Evolutionary conservation across 2,797 vertebrate species (phyloP), one percentile per base, ranked within the genome.

Genomic region (Argyrosomus regius): DNA sequence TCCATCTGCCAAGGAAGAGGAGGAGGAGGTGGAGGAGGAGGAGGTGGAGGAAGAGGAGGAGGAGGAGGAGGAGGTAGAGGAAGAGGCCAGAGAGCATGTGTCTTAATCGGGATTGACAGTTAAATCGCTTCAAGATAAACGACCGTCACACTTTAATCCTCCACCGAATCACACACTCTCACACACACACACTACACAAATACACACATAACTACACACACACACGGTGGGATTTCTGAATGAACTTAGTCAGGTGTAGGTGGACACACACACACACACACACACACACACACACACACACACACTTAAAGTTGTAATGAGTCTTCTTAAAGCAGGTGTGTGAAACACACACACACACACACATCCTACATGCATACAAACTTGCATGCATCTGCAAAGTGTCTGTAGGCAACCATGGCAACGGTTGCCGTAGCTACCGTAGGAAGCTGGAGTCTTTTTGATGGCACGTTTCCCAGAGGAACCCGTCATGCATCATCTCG

Each of bases 61-160:
- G 43, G 53, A 48, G 43, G 72, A 65, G 50, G 82, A 66, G 53
- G 84, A 62, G 64, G 72, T 10, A 24, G 75, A 80, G 76, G 70
- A 71, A 28, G 82, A 78, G 84, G 83, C 58, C 82, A 87, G 67
- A 57, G 87, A 88, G 83, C 85, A 84, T 60, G 88, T 75, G 81
- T 85, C 77, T 84, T 86, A 83, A 91, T 92, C 80, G 26, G 82
- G 88, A 89, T 75, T 80, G 83, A 89, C 81, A 66, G 83, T 64
- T 59, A 73, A 76, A 77, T 78, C 28, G 52, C 74, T 79, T 73
- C 46, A 17, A 84, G 78, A 86, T 78, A 80, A 85, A 79, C 45
- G 45, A 3, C 71, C n/a, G 41, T 81, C 81, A 74, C 77, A 78
- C 58, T 82, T 74, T 89, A 91, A 92, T 84, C 85, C 62, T 64